These are phyloP conservation scores for Corythornis cristatus DNA, from an alignment of 2,113 vertebrate species.

Conservation along the genomic window DNA sequence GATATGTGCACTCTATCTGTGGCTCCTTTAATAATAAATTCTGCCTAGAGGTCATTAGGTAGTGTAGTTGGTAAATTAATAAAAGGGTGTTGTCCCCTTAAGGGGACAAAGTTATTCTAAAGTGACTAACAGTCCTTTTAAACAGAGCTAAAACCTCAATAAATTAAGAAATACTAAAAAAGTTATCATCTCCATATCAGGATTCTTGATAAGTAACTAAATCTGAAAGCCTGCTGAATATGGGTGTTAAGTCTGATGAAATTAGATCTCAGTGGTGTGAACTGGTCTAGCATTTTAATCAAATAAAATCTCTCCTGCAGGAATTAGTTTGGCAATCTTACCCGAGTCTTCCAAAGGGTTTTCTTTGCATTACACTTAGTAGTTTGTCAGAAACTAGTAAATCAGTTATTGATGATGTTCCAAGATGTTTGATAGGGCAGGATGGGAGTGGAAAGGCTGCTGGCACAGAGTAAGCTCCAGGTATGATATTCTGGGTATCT, in stretches of 20 bases:
- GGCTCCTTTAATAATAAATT: background rate
- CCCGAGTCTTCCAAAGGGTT: background rate
- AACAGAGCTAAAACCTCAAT: background rate
- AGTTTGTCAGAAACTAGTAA: background rate
- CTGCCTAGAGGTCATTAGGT: background rate
- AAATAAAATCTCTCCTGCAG: background rate
- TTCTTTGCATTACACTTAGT: background rate
- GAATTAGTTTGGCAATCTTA: background rate
- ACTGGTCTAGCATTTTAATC: background rate
- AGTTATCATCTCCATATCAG: background rate
- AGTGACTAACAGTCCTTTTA: background rate
- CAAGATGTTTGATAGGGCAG: background rate
- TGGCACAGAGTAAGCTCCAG: background rate
- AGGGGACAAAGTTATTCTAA: background rate
- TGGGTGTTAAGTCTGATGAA: background rate
- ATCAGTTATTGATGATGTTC: background rate
- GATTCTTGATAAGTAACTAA: background rate
- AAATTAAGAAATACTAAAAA: background rate
- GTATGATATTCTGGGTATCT: background rate
- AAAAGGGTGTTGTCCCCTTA: background rate
- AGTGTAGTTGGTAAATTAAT: background rate
- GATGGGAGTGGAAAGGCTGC: background rate
- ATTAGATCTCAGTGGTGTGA: background rate
- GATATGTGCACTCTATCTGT: accelerated
- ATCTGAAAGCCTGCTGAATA: background rate